Percentiles rank a stretch among this genome's conserved stretches.
phyloP scores from a whole-genome alignment of 2,797 vertebrate genomes.

The Liasis olivaceus region DNA sequence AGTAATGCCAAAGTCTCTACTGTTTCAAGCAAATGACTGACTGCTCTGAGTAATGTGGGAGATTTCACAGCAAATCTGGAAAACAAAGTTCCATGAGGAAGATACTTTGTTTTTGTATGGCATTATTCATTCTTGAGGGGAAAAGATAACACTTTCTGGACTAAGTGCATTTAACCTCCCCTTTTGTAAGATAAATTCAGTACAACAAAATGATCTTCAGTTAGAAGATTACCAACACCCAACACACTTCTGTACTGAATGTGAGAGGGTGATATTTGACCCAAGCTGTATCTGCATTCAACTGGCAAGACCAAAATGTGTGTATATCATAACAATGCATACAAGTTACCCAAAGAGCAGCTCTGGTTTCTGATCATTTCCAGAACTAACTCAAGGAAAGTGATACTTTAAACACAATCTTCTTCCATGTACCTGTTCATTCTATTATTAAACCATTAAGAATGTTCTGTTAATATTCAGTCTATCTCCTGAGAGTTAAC shows the following conservation, averaged over 20 bases:
- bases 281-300: neutral
- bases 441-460: neutral
- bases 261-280: neutral
- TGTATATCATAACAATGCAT: neutral
- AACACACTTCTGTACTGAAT: neutral
- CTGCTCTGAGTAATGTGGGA: neutral
- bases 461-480: neutral
- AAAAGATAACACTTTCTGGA: neutral
- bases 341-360: neutral
- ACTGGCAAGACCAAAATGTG: neutral
- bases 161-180: neutral
- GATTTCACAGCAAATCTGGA: neutral
- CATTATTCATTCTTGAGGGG: neutral
- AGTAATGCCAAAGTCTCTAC: neutral
- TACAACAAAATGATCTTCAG: neutral
- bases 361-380: neutral
- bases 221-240: neutral
- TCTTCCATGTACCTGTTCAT: neutral
- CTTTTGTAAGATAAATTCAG: neutral
- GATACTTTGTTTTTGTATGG: neutral
- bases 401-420: neutral
- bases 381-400: neutral
- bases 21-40: neutral
- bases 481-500: neutral
- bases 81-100: neutral